Evolutionary conservation across 2,113 vertebrate species (phyloP).

Genomic region (Glaucomys volans): DNA sequence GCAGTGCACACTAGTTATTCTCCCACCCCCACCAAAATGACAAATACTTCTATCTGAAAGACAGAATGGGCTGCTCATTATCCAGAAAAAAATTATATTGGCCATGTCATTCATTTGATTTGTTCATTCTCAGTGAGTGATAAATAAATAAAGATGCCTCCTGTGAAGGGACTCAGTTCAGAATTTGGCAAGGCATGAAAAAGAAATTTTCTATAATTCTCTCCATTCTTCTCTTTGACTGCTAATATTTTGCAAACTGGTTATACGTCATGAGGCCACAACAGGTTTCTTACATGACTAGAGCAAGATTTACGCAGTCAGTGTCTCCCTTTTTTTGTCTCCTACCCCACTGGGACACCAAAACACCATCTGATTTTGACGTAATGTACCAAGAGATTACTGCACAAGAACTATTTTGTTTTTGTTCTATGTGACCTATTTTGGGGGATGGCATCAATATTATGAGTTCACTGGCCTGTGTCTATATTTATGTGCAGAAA

Average conservation of each 20-base stretch:
- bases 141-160: neutral
- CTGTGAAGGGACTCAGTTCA: neutral
- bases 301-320: neutral
- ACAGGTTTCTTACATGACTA: neutral
- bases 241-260: neutral
- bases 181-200: conserved; percentile 25
- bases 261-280: neutral
- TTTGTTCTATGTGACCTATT: conserved; percentile 71
- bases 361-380: conserved; percentile 63
- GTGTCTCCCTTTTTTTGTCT: neutral
- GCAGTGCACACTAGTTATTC: neutral
- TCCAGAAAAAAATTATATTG: neutral
- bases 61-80: neutral
- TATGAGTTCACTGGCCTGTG: conserved; percentile 60
- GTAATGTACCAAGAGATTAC: conserved; percentile 27
- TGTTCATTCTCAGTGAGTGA: conserved; percentile 29
- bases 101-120: neutral
- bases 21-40: neutral
- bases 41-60: conserved; percentile 18
- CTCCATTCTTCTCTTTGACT: neutral
- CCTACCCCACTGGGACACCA: neutral
- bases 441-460: conserved; percentile 57
- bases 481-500: conserved; percentile 57
- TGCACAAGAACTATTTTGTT: conserved; percentile 45
- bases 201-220: neutral